Percentiles rank a stretch among this genome's conserved stretches.
These are phyloP conservation scores for Cistogaster globosa DNA, from an alignment of 2,888 invertebrate genomes.

Conservation along the genomic window DNA sequence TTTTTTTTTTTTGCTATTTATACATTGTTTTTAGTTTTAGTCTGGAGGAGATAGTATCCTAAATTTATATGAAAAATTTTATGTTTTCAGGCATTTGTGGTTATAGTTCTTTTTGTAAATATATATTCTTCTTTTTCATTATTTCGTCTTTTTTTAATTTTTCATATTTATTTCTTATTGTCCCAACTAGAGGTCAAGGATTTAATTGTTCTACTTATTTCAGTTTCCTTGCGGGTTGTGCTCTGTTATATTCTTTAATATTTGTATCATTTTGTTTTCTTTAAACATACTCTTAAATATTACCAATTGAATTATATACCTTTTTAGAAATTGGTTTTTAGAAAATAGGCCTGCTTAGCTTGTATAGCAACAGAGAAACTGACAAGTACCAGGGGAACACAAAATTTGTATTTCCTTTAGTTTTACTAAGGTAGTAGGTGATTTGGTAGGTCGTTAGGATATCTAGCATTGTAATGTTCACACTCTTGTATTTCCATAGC, in stretches of 20 bases:
- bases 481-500: no score
- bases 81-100: constrained; percentile 32
- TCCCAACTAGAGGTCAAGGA: constrained; percentile 66
- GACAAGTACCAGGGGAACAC: no score
- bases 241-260: constrained; percentile 8
- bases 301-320: no score
- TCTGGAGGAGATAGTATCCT: constrained; percentile 50
- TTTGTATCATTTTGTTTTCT: constrained; percentile 12
- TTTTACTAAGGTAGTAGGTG: no score
- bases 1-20: neutral
- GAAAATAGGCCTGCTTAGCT: no score
- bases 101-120: constrained; percentile 16
- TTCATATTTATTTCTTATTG: constrained; percentile 26
- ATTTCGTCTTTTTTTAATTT: neutral
- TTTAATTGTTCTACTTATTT: constrained; percentile 66
- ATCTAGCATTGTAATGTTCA: no score
- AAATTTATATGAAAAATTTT: constrained; percentile 41
- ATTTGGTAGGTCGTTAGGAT: no score
- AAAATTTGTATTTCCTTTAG: no score
- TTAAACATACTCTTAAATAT: neutral
- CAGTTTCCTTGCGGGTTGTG: constrained; percentile 46
- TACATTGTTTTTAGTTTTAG: constrained; percentile 22
- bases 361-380: no score
- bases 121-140: constrained; percentile 12
- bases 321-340: no score